A percentile compares a stretch with the other conserved stretches of the same genome.
phyloP scores from a whole-genome alignment of 2,797 vertebrate genomes.

The Valencia hispanica region DNA sequence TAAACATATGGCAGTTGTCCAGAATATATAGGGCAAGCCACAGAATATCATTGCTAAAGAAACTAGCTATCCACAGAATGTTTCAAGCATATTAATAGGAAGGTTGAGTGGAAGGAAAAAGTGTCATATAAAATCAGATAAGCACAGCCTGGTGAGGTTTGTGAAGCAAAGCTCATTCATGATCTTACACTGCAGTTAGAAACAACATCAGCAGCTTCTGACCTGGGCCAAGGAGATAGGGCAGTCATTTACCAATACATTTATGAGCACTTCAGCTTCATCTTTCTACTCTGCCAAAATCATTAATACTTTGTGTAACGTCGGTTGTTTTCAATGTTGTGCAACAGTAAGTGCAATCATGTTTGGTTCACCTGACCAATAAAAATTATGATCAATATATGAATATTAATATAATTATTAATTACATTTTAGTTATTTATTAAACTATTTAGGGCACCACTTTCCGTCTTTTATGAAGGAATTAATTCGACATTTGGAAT shows the following conservation, averaged over 20 bases:
- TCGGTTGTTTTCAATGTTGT: background rate
- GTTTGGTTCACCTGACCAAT: too few species aligned
- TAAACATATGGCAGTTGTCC: background rate
- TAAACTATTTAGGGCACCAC: too few species aligned
- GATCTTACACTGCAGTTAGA: background rate
- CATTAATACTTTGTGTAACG: background rate
- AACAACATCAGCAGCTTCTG: background rate
- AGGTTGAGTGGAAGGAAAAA: background rate
- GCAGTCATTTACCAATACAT: background rate
- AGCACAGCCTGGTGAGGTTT: background rate
- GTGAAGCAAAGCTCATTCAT: background rate
- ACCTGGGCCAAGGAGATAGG: background rate
- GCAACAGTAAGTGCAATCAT: too few species aligned
- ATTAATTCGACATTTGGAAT: too few species aligned
- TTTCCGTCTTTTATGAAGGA: too few species aligned
- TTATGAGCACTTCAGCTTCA: background rate
- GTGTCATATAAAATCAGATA: background rate
- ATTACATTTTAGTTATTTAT: too few species aligned
- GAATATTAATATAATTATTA: too few species aligned
- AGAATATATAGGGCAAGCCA: background rate
- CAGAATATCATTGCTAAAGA: background rate
- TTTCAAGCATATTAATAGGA: background rate
- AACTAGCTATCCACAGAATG: background rate
- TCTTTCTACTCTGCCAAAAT: background rate
- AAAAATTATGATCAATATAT: too few species aligned